These are phyloP conservation scores for Florisuga fusca DNA, from an alignment of 2,797 vertebrate genomes.

Conservation along the genomic window DNA sequence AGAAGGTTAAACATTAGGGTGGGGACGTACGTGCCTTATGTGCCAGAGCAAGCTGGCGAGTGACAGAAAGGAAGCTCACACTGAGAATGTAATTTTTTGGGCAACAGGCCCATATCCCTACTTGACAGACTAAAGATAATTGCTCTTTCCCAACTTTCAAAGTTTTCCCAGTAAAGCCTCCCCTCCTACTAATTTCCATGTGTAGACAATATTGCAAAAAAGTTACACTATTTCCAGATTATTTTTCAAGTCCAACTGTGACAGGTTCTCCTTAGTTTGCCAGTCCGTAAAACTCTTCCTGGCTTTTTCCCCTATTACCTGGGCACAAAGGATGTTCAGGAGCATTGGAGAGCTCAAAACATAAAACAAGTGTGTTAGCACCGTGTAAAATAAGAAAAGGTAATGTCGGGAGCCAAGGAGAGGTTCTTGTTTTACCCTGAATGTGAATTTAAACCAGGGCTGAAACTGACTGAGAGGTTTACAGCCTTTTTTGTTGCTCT, in stretches of 20 bases:
- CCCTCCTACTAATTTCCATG: background rate
- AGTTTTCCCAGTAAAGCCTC: background rate
- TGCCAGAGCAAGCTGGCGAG: background rate
- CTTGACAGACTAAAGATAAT: background rate
- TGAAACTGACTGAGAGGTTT: slow-evolving; percentile 25
- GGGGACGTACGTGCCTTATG: background rate
- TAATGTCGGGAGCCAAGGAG: background rate
- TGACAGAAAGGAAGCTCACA: background rate
- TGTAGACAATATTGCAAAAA: background rate
- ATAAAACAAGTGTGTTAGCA: slow-evolving; percentile 6
- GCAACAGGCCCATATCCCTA: background rate
- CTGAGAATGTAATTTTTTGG: background rate
- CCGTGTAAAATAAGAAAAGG: background rate
- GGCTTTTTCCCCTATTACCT: background rate
- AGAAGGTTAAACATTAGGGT: background rate
- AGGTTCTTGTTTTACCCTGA: slow-evolving; percentile 14
- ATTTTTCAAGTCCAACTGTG: slow-evolving; percentile 15
- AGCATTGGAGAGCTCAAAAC: background rate
- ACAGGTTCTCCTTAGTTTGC: background rate
- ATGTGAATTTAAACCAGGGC: slow-evolving; percentile 12
- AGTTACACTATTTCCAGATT: background rate
- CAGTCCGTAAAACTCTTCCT: background rate
- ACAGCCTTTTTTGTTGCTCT: slow-evolving; percentile 5
- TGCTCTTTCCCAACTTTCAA: background rate
- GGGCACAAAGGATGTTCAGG: background rate